Conservation (phyloP, 2,888 invertebrate genomes). For the Adelognathus sp. region DNA sequence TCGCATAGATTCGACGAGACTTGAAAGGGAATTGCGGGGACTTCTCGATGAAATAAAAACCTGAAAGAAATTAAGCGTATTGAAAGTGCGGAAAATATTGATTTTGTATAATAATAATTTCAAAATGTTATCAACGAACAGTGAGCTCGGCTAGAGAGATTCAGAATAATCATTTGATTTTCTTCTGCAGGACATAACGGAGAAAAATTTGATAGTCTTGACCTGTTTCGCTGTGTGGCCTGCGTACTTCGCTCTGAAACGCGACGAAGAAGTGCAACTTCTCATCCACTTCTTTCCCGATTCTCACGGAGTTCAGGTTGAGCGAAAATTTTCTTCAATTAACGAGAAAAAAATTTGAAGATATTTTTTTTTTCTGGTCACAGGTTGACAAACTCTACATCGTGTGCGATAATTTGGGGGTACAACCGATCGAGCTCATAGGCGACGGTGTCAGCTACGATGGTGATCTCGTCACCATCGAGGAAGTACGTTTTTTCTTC, state of each 20-base stretch:
- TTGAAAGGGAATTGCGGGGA: no score
- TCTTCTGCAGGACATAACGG: conserved; percentile 68
- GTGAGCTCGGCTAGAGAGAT: no score
- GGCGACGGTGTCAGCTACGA: conserved; percentile 81
- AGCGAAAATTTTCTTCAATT: not conserved
- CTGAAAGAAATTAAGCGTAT: no score
- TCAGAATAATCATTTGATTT: no score
- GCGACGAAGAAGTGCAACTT: conserved; percentile 77
- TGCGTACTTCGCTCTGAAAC: conserved; percentile 77
- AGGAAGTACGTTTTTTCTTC: conserved; percentile 48
- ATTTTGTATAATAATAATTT: no score
- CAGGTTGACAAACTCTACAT: conserved; percentile 79
- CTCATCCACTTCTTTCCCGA: conserved; percentile 78
- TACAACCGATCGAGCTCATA: conserved; percentile 78
- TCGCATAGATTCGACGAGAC: no score
- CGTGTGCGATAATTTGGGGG: conserved; percentile 80
- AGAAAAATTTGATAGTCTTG: conserved; percentile 70
- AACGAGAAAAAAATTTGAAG: no score
- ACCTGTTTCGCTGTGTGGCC: conserved; percentile 79
- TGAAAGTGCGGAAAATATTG: no score
- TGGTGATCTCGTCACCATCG: conserved; percentile 63
- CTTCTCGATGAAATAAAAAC: no score
- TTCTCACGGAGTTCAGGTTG: conserved; percentile 75
- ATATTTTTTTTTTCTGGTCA: no score
- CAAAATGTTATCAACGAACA: no score